Base-by-base conservation (phyloP, 2,113 vertebrate species). In the Sturnira hondurensis region DNA sequence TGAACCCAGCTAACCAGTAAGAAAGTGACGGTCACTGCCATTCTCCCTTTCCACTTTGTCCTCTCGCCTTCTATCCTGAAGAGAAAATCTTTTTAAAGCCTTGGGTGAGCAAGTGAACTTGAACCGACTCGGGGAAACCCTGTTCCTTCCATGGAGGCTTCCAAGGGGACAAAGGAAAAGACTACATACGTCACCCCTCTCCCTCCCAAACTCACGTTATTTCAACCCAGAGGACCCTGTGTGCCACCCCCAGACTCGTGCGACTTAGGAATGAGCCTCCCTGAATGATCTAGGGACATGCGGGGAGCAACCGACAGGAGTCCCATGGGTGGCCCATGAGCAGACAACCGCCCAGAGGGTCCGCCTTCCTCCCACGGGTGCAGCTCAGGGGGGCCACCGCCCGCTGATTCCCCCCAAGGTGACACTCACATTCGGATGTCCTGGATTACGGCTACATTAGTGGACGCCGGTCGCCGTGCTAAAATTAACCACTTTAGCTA, bases 401-500 rank as follows among this genome's bases (percentile, higher is more conserved):
- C 95, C 50, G 28, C 68, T 45, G 93, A 71, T 10, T 14, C 93
- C 58, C 97, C 96, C 70, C 58, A 68, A 97, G 96, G 88, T 93
- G 93, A 58, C 84, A n/a, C 96, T 97, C 96, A 86, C 96, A 82
- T 97, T 95, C 93, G 95, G 94, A 95, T 56, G 93, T 95, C 96
- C 98, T 94, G 98, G 96, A 97, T 97, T 68, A 93, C 95, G 95
- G 98, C 97, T 94, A 86, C 98, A 98, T 99, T 98, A 99, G 97
- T 97, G 98, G 98, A 98, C 97, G 97, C 89, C 86, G 97, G 98
- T 96, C 97, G 98, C 86, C 43, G 96, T 68, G 98, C 98, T 99
- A 97, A 99, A 99, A 99, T 99, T 99, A 99, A 99, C 99, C 99
- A 99, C 99, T 99, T 99, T 99, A 99, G 98, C 99, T 99, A 99